A percentile compares a stretch with the other conserved stretches of the same genome.
Evolutionary conservation across 2,888 invertebrate genomes (phyloP).

Genomic region (Galerucella calmariensis): DNA sequence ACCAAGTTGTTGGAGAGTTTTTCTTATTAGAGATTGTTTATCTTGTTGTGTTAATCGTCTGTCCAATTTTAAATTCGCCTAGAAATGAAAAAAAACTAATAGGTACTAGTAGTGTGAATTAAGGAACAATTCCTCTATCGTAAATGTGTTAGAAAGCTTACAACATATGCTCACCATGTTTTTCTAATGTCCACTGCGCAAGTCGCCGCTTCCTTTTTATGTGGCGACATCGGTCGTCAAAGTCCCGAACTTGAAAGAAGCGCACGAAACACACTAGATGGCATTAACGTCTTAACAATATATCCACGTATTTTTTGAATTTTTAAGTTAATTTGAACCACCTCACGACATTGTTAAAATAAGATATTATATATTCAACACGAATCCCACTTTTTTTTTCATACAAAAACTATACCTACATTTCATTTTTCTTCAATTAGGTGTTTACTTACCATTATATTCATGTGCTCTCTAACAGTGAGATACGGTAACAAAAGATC

Average conservation of each 20-base stretch:
- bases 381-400: not conserved
- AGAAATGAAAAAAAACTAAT: slow-evolving; percentile 35
- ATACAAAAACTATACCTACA: not conserved
- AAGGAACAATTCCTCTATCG: not conserved
- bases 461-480: slow-evolving; percentile 88
- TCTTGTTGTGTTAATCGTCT: slow-evolving; percentile 71
- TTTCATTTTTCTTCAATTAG: slow-evolving; percentile 7
- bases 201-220: too few relatives aligned
- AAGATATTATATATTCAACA: too few relatives aligned
- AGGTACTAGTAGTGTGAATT: not conserved
- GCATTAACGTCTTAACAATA: too few relatives aligned
- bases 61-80: slow-evolving; percentile 86
- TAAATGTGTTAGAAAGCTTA: too few relatives aligned
- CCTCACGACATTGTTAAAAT: too few relatives aligned
- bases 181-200: too few relatives aligned
- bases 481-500: slow-evolving; percentile 88
- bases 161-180: too few relatives aligned
- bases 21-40: slow-evolving; percentile 74
- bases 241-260: too few relatives aligned
- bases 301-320: too few relatives aligned
- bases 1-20: slow-evolving; percentile 78
- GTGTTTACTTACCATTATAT: slow-evolving; percentile 81
- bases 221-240: too few relatives aligned
- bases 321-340: too few relatives aligned
- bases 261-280: too few relatives aligned